A percentile compares a stretch with the other conserved stretches of the same genome.
These are phyloP conservation scores for Syncerus caffer DNA, from an alignment of 2,797 vertebrate species.

Conservation along the genomic window DNA sequence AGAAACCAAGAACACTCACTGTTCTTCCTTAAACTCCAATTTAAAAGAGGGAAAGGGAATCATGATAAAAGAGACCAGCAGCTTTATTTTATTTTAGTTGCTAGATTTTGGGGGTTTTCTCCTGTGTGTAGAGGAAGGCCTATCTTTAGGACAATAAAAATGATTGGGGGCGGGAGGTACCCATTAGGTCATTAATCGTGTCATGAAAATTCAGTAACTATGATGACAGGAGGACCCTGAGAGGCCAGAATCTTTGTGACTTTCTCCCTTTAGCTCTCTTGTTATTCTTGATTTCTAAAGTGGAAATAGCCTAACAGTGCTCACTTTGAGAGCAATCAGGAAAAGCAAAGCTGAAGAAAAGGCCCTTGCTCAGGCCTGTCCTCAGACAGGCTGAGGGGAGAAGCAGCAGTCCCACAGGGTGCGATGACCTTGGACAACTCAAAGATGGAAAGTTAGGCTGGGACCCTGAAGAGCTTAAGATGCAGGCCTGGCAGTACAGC, in stretches of 20 bases:
- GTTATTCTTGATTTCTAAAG: neutral
- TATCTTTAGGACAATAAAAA: constrained; percentile 29
- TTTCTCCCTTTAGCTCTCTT: neutral
- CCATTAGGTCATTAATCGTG: neutral
- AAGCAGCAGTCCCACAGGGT: neutral
- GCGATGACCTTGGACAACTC: neutral
- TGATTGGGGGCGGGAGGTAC: fast-evolving
- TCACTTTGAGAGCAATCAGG: neutral
- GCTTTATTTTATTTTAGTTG: neutral
- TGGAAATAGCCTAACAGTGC: neutral
- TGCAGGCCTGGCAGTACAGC: neutral
- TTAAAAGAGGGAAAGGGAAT: neutral
- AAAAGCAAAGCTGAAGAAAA: neutral
- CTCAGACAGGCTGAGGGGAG: neutral
- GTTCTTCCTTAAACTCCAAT: neutral
- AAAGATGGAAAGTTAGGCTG: neutral
- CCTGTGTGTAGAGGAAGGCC: neutral
- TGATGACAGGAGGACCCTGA: neutral
- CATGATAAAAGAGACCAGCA: neutral
- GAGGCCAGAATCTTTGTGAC: neutral
- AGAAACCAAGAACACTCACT: neutral
- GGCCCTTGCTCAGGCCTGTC: neutral
- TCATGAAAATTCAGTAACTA: neutral
- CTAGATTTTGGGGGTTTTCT: neutral
- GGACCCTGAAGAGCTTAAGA: neutral